Evolutionary conservation across 2,888 invertebrate species (phyloP), one percentile per base, ranked within the genome.

Genomic region (Punctoribates punctum): DNA sequence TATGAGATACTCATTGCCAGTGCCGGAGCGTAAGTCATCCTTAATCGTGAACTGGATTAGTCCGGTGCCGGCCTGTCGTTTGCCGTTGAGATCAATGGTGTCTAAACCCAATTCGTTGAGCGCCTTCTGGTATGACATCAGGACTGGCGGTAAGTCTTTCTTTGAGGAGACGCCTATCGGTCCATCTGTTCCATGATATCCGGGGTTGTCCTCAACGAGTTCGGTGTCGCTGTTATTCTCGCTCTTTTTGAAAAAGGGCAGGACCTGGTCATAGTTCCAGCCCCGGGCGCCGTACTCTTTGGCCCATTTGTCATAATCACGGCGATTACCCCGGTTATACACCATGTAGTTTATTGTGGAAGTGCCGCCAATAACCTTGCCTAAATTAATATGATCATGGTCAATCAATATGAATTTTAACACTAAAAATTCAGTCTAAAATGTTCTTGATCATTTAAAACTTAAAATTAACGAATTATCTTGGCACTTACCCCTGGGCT

Each of bases 1-100:
- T 48, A 81, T 79, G 15, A 84, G 79, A 76, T 83, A 84, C 2
- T 81, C 83, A 27, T 77, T 78, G 8, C 84, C 81, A n/a, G 85
- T 80, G 75, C 82, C 84, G 81, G 83, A 83, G 46, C 85, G 78
- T 65, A 79, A 79, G 0, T 84, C 85, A 60, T 83, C 81, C 73
- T 82, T 80, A 27, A 84, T 83, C 3, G 84, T 85, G 9, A 75
- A 60, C 48, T 78, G 78, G 13, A 70, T 70, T n/a, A 70, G 3
- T n/a, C 38, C 67, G 3, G 20, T 20, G 0, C 67, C 67, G n/a
- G 42, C 5, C 23, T 29, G 23, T 6, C 42, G 2, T 15, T 20
- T n/a, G 2, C 70, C 70, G 8, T 70, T 23, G 1, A 23, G 20
- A 46, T 60, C 20, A 23, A 25, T 60, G 0, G 20, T 46, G 29